These are phyloP conservation scores for Microchrysa polita DNA, from an alignment of 2,888 invertebrate genomes.

Conservation along the genomic window DNA sequence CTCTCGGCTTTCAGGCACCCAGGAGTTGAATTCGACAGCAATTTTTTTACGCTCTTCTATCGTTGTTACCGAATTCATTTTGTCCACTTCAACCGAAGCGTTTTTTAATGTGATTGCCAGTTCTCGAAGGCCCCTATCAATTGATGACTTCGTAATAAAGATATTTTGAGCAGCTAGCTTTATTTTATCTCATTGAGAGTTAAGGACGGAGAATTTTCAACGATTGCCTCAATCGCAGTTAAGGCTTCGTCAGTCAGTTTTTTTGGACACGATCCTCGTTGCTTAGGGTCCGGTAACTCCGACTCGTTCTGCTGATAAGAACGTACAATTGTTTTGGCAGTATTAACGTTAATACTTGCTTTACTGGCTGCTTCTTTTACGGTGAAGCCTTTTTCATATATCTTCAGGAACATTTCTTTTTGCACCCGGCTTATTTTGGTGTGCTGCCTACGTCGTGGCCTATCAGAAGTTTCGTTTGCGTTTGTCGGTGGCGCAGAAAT, in stretches of 20 bases:
- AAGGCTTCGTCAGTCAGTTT: neutral
- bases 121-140: neutral
- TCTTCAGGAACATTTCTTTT: neutral
- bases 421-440: neutral
- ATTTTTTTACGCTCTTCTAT: neutral
- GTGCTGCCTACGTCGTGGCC: too few species aligned
- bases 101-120: neutral
- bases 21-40: neutral
- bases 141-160: neutral
- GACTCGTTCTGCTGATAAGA: neutral
- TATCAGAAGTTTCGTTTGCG: too few species aligned
- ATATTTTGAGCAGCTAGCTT: neutral
- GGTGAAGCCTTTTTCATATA: neutral
- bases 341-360: neutral
- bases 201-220: neutral
- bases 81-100: neutral
- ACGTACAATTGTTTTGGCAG: neutral
- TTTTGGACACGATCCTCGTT: neutral
- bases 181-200: neutral
- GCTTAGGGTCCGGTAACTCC: neutral
- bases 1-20: conserved; percentile 12
- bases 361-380: neutral
- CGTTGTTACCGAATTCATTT: neutral
- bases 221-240: neutral
- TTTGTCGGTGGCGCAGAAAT: too few species aligned